These are phyloP conservation scores for Rotaria magnacalcarata DNA, from an alignment of 2,888 invertebrate genomes.

Conservation along the genomic window DNA sequence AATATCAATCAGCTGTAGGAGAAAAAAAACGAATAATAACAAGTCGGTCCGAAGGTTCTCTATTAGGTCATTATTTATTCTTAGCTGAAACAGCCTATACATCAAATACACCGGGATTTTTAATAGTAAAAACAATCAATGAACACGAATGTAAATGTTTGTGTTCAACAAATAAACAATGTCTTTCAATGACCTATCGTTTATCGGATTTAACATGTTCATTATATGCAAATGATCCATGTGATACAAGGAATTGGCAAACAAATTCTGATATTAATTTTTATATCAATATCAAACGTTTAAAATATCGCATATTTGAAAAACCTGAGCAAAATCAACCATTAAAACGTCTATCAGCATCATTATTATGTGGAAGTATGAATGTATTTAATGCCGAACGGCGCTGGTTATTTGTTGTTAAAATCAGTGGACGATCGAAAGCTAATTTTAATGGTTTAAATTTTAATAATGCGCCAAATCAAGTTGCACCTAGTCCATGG, in stretches of 20 bases:
- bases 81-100: neutral
- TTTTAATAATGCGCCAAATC: conserved; percentile 1
- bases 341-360: neutral
- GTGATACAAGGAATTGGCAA: neutral
- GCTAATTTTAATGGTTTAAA: conserved; percentile 7
- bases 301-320: neutral
- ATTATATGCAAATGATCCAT: conserved; percentile 16
- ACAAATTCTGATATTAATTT: neutral
- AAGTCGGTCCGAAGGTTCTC: neutral
- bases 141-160: conserved; percentile 12
- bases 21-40: neutral
- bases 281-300: conserved; percentile 21
- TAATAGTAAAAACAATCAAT: neutral
- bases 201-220: neutral
- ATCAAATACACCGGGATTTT: neutral
- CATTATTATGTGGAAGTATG: neutral
- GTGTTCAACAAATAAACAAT: conserved; percentile 24
- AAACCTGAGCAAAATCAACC: neutral
- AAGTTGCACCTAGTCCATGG: conserved; percentile 8
- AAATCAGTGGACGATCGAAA: neutral
- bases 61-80: neutral
- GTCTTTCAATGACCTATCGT: conserved; percentile 4
- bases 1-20: neutral
- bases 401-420: neutral
- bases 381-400: neutral